Evolutionary conservation across 2,888 invertebrate genomes (phyloP).

Genomic region (Cephus spinipes): DNA sequence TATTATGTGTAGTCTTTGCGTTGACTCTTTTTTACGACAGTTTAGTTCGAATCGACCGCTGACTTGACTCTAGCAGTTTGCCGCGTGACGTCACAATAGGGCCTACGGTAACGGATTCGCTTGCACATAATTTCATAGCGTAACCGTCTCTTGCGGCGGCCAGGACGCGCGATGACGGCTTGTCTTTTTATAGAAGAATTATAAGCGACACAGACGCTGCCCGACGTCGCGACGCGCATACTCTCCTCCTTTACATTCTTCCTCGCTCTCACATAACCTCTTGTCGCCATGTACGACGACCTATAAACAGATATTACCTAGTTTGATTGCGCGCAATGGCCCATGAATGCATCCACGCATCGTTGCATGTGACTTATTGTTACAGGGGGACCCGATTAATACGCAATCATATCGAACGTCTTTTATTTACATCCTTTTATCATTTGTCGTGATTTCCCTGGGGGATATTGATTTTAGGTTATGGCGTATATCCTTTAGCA

Average conservation of each 20-base stretch:
- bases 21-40: background rate
- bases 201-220: background rate
- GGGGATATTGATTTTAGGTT: background rate
- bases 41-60: background rate
- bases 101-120: background rate
- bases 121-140: background rate
- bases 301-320: constrained; percentile 26
- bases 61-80: background rate
- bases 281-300: background rate
- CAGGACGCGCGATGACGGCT: constrained; percentile 44
- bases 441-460: background rate
- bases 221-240: background rate
- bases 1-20: background rate
- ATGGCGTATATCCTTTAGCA: background rate
- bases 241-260: background rate
- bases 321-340: constrained; percentile 33
- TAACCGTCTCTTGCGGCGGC: background rate
- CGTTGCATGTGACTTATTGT: background rate
- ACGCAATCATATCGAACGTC: background rate
- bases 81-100: background rate
- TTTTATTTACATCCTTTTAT: background rate
- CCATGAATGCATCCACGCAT: constrained; percentile 33
- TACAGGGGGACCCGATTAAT: background rate
- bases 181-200: constrained; percentile 52
- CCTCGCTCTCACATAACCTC: background rate